Percentiles rank a stretch among this genome's conserved stretches.
phyloP scores from a whole-genome alignment of 2,113 vertebrate species.

The Corythornis cristatus region DNA sequence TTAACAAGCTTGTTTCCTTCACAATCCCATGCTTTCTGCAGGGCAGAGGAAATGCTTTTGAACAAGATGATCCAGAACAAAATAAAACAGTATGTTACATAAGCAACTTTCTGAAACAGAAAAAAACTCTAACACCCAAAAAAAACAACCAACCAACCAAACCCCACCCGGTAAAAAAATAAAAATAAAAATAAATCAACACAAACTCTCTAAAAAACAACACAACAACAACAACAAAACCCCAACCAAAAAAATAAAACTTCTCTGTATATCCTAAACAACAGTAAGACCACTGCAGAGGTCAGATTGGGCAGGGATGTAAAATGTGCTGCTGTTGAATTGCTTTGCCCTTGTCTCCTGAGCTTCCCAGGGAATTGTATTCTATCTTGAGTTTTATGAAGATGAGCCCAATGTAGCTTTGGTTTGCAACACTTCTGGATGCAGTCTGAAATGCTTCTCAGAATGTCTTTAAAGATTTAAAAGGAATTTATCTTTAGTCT shows the following conservation, averaged over 20 bases:
- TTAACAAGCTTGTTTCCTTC: not conserved
- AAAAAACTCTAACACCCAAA: not conserved
- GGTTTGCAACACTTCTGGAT: not conserved
- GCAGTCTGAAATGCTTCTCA: not conserved
- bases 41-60: not conserved
- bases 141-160: not conserved
- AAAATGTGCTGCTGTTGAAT: slow-evolving; percentile 22
- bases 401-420: not conserved
- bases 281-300: not conserved
- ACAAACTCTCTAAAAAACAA: no score
- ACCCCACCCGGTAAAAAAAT: no score
- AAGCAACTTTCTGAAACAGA: not conserved
- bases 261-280: not conserved
- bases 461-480: slow-evolving; percentile 51
- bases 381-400: slow-evolving; percentile 36
- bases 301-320: slow-evolving; percentile 22
- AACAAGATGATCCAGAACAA: not conserved
- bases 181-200: no score
- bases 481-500: not conserved
- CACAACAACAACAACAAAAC: no score
- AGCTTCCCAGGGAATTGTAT: slow-evolving; percentile 33
- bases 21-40: not conserved
- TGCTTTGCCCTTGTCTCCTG: slow-evolving; percentile 36
- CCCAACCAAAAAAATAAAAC: no score
- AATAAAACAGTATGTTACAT: not conserved